A percentile compares a stretch with the other conserved stretches of the same genome.
Evolutionary conservation across 2,113 vertebrate genomes (phyloP).

Genomic region (Poeciliopsis occidentalis): DNA sequence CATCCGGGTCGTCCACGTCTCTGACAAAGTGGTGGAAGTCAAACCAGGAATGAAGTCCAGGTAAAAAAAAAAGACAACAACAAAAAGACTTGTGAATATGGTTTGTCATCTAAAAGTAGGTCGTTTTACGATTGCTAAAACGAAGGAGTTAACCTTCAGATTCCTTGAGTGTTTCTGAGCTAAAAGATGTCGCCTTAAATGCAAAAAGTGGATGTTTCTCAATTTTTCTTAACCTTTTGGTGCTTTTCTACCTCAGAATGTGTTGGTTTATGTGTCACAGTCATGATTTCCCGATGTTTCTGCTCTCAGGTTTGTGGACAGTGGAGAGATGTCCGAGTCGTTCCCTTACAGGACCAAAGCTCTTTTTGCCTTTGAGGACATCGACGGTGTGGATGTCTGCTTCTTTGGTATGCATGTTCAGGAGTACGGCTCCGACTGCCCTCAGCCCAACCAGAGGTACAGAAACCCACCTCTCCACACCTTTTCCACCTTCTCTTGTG

Average conservation of each 20-base stretch:
- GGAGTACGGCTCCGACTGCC: constrained; percentile 97
- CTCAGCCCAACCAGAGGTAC: constrained; percentile 97
- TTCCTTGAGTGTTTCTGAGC: too few species aligned
- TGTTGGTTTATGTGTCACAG: not conserved
- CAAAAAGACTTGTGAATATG: not conserved
- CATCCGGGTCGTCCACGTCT: constrained; percentile 95
- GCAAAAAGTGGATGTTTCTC: not conserved
- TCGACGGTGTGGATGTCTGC: constrained; percentile 95
- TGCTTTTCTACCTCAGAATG: too few species aligned
- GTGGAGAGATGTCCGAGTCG: constrained; percentile 96
- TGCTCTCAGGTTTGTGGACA: constrained; percentile 92
- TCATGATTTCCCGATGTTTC: not conserved
- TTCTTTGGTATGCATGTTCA: constrained; percentile 99
- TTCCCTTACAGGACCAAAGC: constrained; percentile 98
- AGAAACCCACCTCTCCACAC: not conserved
- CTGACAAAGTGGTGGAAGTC: constrained; percentile 97
- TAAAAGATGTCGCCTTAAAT: not conserved
- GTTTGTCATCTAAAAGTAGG: too few species aligned
- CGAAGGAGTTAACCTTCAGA: not conserved
- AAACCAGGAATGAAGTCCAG: constrained; percentile 99
- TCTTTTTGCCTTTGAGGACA: constrained; percentile 97
- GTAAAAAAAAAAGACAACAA: constrained; percentile 62
- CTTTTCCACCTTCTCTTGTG: not conserved
- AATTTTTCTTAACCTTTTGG: not conserved
- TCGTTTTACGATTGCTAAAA: not conserved